phyloP scores from a whole-genome alignment of 1,140 invertebrate genomes.

The Drosophila baimaii region DNA sequence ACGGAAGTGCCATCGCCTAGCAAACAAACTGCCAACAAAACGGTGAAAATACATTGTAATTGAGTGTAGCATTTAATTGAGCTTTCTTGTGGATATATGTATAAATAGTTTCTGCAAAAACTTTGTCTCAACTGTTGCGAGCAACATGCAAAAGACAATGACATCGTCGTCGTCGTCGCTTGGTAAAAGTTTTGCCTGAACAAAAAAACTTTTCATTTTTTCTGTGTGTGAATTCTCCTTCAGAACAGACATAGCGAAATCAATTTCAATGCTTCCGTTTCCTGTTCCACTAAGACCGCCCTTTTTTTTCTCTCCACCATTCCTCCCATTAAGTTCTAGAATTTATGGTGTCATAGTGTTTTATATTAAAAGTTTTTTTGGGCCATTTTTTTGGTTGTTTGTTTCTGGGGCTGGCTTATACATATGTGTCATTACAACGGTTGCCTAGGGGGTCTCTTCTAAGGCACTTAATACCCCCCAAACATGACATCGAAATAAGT shows the following conservation, averaged over 20 bases:
- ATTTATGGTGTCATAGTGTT: constrained; percentile 66
- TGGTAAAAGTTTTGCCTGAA: constrained; percentile 49
- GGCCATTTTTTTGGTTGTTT: constrained; percentile 39
- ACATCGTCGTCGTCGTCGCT: constrained; percentile 12
- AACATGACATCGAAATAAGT: constrained; percentile 35
- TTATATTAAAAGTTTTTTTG: constrained; percentile 39
- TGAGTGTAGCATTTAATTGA: constrained; percentile 75
- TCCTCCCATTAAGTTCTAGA: constrained; percentile 18
- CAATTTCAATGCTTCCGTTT: constrained; percentile 74
- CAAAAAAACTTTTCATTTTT: constrained; percentile 60
- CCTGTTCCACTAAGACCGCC: constrained; percentile 27
- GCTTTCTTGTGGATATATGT: constrained; percentile 46
- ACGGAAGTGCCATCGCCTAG: constrained; percentile 60
- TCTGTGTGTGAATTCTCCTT: constrained; percentile 66
- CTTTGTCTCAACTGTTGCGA: constrained; percentile 69
- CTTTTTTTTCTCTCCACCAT: constrained; percentile 23
- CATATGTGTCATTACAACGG: constrained; percentile 30
- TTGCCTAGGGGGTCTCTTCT: constrained; percentile 11
- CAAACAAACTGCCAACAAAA: constrained; percentile 8
- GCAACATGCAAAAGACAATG: constrained; percentile 71
- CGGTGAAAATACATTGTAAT: constrained; percentile 55
- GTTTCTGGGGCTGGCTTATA: constrained; percentile 22
- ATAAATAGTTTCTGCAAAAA: constrained; percentile 64
- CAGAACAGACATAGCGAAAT: constrained; percentile 74
- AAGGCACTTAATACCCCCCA: constrained; percentile 12